Conservation (phyloP, 2,797 vertebrate species). For the Clamator glandarius region DNA sequence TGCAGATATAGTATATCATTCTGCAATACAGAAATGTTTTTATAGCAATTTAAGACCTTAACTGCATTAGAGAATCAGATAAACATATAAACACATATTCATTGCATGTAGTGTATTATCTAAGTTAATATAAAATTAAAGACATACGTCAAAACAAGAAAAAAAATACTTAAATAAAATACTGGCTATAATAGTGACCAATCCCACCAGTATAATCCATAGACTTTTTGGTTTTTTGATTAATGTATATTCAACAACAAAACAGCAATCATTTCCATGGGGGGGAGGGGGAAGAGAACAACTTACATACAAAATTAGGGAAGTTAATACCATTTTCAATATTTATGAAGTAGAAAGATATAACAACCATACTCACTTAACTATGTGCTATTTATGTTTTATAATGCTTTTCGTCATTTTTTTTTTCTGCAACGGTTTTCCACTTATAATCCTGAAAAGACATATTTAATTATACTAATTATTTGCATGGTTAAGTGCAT, state of each 20-base stretch:
- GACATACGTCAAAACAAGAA: background rate
- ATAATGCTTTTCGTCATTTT: background rate
- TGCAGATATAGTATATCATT: background rate
- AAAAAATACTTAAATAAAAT: background rate
- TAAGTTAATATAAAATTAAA: background rate
- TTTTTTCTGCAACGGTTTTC: background rate
- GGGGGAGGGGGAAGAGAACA: background rate
- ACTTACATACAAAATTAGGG: background rate
- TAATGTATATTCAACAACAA: background rate
- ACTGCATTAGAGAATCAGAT: background rate
- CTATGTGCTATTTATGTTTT: background rate
- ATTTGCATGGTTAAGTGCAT: background rate
- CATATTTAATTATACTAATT: background rate
- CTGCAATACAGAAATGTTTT: background rate
- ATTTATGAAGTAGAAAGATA: background rate
- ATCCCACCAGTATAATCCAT: background rate
- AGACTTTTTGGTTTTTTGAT: background rate
- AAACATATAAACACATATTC: background rate
- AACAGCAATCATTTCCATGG: background rate
- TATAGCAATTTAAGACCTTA: background rate
- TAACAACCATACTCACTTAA: background rate
- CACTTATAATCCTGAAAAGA: background rate
- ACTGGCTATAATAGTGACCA: background rate
- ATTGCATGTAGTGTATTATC: background rate
- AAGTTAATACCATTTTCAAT: background rate